A percentile compares a stretch with the other conserved stretches of the same genome.
Evolutionary conservation across 2,113 vertebrate species (phyloP).

Genomic region (Empidonax traillii): DNA sequence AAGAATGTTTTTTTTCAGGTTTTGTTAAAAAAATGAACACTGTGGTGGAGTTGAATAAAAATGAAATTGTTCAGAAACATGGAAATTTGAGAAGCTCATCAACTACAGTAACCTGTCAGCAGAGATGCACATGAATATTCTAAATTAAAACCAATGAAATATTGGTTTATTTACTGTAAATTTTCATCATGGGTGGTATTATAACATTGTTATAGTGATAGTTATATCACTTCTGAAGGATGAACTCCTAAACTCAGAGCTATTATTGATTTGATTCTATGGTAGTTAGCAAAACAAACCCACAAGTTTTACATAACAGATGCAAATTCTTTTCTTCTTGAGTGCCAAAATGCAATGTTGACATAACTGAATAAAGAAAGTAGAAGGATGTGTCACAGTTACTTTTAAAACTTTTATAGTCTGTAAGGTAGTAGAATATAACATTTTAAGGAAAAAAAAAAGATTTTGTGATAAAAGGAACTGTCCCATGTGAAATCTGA

Average conservation of each 20-base stretch:
- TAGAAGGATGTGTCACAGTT: background rate
- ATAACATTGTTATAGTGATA: background rate
- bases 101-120: background rate
- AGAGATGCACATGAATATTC: background rate
- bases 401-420: background rate
- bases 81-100: background rate
- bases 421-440: background rate
- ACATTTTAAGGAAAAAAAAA: background rate
- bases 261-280: background rate
- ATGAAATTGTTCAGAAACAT: background rate
- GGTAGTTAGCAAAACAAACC: background rate
- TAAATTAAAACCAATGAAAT: background rate
- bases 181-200: accelerated
- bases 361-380: background rate
- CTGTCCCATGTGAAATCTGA: background rate
- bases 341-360: background rate
- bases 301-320: background rate
- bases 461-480: background rate
- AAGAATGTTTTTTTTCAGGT: background rate
- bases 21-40: background rate
- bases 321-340: background rate
- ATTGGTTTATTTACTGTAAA: background rate
- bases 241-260: background rate
- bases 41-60: background rate
- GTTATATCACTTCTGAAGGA: background rate